A percentile compares a stretch with the other conserved stretches of the same genome.
These are phyloP conservation scores for Fistularia commersonii DNA, from an alignment of 2,797 vertebrate species.

Conservation along the genomic window DNA sequence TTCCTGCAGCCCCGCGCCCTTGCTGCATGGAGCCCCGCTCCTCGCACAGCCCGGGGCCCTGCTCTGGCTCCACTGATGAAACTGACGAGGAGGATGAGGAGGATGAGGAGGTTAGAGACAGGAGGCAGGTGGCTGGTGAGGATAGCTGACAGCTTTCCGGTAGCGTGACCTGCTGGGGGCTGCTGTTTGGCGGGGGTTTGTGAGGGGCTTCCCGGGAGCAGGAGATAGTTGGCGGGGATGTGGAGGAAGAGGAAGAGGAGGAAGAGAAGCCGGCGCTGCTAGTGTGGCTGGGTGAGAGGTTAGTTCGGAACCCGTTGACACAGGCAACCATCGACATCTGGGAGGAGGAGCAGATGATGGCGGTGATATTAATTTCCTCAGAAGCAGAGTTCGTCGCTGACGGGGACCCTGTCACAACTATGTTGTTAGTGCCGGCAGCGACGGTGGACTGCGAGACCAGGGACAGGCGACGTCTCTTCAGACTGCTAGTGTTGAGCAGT, in stretches of 20 bases:
- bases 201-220: slow-evolving; percentile 61
- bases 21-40: slow-evolving; percentile 81
- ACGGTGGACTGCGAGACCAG: slow-evolving; percentile 69
- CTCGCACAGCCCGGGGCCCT: slow-evolving; percentile 76
- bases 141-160: slow-evolving; percentile 80
- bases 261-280: slow-evolving; percentile 63
- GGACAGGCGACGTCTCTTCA: slow-evolving; percentile 88
- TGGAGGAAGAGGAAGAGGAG: slow-evolving; percentile 64
- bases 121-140: slow-evolving; percentile 81
- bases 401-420: slow-evolving; percentile 34
- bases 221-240: slow-evolving; percentile 60
- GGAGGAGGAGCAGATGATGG: slow-evolving; percentile 86
- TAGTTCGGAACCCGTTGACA: slow-evolving; percentile 83
- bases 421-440: slow-evolving; percentile 21
- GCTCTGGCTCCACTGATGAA: slow-evolving; percentile 77
- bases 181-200: slow-evolving; percentile 63
- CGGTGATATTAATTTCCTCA: slow-evolving; percentile 81
- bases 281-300: slow-evolving; percentile 74
- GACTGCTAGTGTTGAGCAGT: slow-evolving; percentile 74
- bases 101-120: slow-evolving; percentile 77
- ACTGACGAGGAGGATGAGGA: slow-evolving; percentile 74
- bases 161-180: slow-evolving; percentile 67
- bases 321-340: slow-evolving; percentile 88
- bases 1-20: slow-evolving; percentile 60
- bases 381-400: slow-evolving; percentile 46